Percentiles rank a stretch among this genome's conserved stretches.
Conservation (phyloP, 2,113 vertebrate genomes). For the Cacatua alba region DNA sequence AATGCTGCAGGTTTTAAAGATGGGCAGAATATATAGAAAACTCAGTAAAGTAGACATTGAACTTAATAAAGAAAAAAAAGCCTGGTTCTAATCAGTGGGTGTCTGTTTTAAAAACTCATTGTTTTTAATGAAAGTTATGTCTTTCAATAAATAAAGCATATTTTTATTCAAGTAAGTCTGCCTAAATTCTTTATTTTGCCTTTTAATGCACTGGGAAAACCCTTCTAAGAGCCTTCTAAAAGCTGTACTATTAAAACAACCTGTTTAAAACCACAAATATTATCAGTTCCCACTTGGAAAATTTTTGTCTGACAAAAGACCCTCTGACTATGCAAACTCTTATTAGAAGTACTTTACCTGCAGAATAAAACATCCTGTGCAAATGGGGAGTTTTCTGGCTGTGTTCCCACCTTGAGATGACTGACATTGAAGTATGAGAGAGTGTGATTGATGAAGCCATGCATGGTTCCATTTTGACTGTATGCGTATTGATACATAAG, state of each 20-base stretch:
- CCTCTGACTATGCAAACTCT: neutral
- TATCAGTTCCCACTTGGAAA: neutral
- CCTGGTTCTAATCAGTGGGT: neutral
- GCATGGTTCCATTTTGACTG: conserved; percentile 90
- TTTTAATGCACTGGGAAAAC: neutral
- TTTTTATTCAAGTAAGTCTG: neutral
- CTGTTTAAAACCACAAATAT: neutral
- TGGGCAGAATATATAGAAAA: neutral
- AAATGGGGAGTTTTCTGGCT: conserved; percentile 84
- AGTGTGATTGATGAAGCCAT: conserved; percentile 93
- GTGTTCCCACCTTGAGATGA: conserved; percentile 87
- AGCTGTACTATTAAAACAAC: neutral
- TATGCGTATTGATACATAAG: conserved; percentile 94
- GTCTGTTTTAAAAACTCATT: neutral
- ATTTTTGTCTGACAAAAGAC: neutral
- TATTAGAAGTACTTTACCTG: conserved; percentile 81
- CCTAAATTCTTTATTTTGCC: neutral
- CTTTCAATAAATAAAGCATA: neutral
- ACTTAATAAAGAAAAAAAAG: neutral
- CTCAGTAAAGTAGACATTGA: neutral
- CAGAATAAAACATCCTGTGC: conserved; percentile 87
- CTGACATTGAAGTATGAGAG: conserved; percentile 96
- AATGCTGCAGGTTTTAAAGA: neutral
- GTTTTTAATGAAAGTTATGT: neutral
- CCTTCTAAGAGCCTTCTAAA: neutral